phyloP scores from a whole-genome alignment of 2,888 invertebrate genomes.

The Erebia aethiops region DNA sequence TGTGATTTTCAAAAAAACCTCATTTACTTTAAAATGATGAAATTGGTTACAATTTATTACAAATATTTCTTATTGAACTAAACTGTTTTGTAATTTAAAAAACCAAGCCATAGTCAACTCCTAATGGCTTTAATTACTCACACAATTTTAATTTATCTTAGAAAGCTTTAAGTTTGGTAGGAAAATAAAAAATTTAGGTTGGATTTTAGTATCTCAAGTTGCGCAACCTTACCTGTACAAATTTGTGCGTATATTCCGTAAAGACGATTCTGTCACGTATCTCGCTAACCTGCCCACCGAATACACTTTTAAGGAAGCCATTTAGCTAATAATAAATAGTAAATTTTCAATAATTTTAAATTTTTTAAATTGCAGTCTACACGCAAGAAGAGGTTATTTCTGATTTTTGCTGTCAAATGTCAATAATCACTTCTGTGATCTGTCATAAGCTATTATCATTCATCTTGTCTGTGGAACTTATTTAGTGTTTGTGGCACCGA shows the following conservation, averaged over 20 bases:
- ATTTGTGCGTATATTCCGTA: constrained; percentile 66
- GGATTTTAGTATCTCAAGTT: constrained; percentile 48
- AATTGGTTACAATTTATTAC: constrained; percentile 16
- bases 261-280: constrained; percentile 74
- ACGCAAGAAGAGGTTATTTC: constrained; percentile 59
- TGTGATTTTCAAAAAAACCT: too few species aligned
- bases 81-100: background rate
- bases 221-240: constrained; percentile 81
- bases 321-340: constrained; percentile 44
- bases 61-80: background rate
- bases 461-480: background rate
- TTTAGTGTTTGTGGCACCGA: too few species aligned
- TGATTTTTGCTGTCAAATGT: background rate
- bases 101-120: background rate
- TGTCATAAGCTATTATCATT: background rate
- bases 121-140: background rate
- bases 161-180: background rate
- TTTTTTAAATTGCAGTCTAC: constrained; percentile 27
- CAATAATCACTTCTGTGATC: background rate
- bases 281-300: constrained; percentile 74
- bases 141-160: background rate
- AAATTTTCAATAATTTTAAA: constrained; percentile 28
- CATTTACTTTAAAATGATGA: constrained; percentile 8
- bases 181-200: constrained; percentile 14
- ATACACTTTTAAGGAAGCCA: constrained; percentile 80